Base-by-base conservation (phyloP, 30 jellyfish, hydroid and myxozoan species). In the Aurelia sp. region DNA sequence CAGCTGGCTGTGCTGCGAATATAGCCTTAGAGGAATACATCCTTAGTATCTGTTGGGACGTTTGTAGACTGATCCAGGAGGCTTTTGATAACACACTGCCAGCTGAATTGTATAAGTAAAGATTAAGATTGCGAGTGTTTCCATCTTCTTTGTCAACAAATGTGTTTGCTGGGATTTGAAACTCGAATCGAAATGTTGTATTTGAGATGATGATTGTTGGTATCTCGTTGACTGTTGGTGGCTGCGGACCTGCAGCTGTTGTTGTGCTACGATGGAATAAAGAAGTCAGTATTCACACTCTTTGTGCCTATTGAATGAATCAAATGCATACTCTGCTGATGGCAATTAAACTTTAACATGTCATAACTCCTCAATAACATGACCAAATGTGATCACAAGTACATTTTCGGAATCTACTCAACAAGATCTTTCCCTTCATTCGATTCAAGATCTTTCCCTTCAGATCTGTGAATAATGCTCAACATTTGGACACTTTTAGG, bases 91-190 rank as follows among this genome's bases (percentile, higher is more conserved):
- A 41, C 79, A 60, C 92, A n/a, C 17, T 33, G n/a, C 92, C 92
- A 82, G 19, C 61, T 40, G 82, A 51, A 13, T 40, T 30, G 63
- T 69, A 82, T 63, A 82, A 60, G 51, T 68, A 71, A 0, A 82
- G 80, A 13, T 70, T 52, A 12, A 82, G 79, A n/a, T 71, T 82
- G 53, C 63, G 40, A 3, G 84, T 72, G 75, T 72, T 66, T 10
- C 92, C 92, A 55, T 82, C 92, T 31, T 82, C 86, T 24, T 63
- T 82, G 50, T 82, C 92, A 30, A 18, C 51, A 66, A 82, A 82
- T 4, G 82, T 74, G 19, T 59, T 66, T 5, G 55, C 79, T 4
- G 92, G 86, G 6, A 82, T 38, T 17, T 13, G 63, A 60, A 51
- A 82, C 33, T 53, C 71, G 4, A 63, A 18, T 17, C 72, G 41